Conservation (phyloP, 2,113 vertebrate genomes). For the Emydura subglobosa region DNA sequence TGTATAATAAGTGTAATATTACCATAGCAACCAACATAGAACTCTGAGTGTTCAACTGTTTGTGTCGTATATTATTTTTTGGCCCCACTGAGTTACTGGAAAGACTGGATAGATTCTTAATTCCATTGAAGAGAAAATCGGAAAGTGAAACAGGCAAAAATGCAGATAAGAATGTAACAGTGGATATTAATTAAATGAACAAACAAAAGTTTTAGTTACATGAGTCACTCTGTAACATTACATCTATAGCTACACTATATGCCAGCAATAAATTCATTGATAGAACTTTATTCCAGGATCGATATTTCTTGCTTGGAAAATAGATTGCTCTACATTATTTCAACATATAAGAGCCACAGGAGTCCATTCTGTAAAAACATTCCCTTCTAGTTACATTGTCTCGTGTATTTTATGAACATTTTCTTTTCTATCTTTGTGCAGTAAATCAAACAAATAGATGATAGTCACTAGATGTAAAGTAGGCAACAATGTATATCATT, state of each 20-base stretch:
- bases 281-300: constrained; percentile 41
- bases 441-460: constrained; percentile 43
- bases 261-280: constrained; percentile 28
- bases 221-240: too few species aligned
- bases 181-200: too few species aligned
- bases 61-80: too few species aligned
- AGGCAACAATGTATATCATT: constrained; percentile 1
- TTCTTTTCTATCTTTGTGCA: constrained; percentile 38
- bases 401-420: constrained; percentile 62
- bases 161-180: too few species aligned
- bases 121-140: too few species aligned
- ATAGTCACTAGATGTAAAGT: constrained; percentile 8
- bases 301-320: constrained; percentile 43
- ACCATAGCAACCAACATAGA: too few species aligned
- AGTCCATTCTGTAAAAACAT: constrained; percentile 44
- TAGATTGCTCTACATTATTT: constrained; percentile 49
- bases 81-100: too few species aligned
- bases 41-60: too few species aligned
- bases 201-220: too few species aligned
- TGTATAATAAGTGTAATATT: too few species aligned
- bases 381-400: constrained; percentile 40
- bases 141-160: too few species aligned
- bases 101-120: too few species aligned
- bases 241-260: background rate
- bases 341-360: constrained; percentile 53